Evolutionary conservation across 2,797 vertebrate species (phyloP).

Genomic region (Neosalanx taihuensis): DNA sequence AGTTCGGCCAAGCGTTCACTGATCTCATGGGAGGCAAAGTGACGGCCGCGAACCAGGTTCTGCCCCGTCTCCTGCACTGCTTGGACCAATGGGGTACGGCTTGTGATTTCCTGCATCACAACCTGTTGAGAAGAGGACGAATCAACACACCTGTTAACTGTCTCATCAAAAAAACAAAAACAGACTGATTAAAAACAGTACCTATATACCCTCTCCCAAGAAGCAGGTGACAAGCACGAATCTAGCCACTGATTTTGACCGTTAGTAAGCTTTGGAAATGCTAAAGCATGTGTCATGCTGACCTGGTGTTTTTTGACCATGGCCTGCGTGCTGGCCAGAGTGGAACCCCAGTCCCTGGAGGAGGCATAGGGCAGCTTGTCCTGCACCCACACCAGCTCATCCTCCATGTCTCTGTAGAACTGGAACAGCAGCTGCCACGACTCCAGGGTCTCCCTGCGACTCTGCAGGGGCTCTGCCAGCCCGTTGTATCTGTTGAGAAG

Average conservation of each 20-base stretch:
- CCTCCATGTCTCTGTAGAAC: slow-evolving; percentile 81
- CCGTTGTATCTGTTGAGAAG: slow-evolving; percentile 72
- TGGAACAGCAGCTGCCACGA: slow-evolving; percentile 77
- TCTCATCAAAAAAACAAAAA: background rate
- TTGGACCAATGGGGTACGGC: slow-evolving; percentile 72
- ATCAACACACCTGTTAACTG: background rate
- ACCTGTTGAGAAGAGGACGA: slow-evolving; percentile 62
- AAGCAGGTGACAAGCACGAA: no score
- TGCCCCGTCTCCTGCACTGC: slow-evolving; percentile 77
- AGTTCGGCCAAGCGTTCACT: slow-evolving; percentile 73
- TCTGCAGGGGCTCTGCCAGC: slow-evolving; percentile 72
- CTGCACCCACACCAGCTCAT: slow-evolving; percentile 81
- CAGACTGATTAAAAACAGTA: no score
- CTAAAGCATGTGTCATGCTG: slow-evolving; percentile 2
- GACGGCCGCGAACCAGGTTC: slow-evolving; percentile 76
- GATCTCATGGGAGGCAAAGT: slow-evolving; percentile 77
- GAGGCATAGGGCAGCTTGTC: slow-evolving; percentile 73
- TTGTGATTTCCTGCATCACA: slow-evolving; percentile 78
- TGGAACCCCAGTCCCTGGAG: slow-evolving; percentile 73
- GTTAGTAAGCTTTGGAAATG: no score
- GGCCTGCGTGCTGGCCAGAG: slow-evolving; percentile 66
- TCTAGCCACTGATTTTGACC: no score
- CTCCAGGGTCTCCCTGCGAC: slow-evolving; percentile 74
- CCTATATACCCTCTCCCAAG: background rate
- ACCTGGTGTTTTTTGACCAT: slow-evolving; percentile 86